A percentile compares a stretch with the other conserved stretches of the same genome.
phyloP scores from a whole-genome alignment of 1,140 invertebrate genomes.

The Lasioglossum baleicum region DNA sequence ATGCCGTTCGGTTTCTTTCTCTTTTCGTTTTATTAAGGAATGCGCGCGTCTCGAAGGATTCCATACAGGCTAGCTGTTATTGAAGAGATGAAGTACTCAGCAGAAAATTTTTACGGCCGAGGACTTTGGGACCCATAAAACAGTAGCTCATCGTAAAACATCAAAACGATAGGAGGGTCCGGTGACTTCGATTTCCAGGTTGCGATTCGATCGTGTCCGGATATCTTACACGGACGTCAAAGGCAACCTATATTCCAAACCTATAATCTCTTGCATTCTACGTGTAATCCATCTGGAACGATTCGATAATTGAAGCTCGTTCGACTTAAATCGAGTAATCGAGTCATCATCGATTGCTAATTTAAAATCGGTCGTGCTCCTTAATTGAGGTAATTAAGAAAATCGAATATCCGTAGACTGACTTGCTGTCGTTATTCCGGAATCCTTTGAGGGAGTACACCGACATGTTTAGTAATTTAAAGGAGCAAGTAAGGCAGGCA shows the following conservation, averaged over 20 bases:
- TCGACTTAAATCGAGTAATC: neutral
- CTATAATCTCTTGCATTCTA: neutral
- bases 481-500: no score
- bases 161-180: neutral
- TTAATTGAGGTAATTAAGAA: neutral
- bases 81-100: conserved; percentile 20
- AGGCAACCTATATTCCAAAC: neutral
- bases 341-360: conserved; percentile 4
- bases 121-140: conserved; percentile 17
- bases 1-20: no score
- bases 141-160: conserved; percentile 31
- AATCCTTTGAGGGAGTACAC: no score
- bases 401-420: neutral
- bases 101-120: conserved; percentile 38
- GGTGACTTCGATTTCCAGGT: neutral
- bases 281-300: neutral
- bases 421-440: no score
- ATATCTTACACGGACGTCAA: neutral
- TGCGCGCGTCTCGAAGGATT: neutral
- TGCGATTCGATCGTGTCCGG: neutral
- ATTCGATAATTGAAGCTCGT: neutral
- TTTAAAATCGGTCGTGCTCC: conserved; percentile 2
- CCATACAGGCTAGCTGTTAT: neutral
- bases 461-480: no score
- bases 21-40: neutral